Evolutionary conservation across 1,140 invertebrate genomes (phyloP).

Genomic region (Brachionus paranguensis): DNA sequence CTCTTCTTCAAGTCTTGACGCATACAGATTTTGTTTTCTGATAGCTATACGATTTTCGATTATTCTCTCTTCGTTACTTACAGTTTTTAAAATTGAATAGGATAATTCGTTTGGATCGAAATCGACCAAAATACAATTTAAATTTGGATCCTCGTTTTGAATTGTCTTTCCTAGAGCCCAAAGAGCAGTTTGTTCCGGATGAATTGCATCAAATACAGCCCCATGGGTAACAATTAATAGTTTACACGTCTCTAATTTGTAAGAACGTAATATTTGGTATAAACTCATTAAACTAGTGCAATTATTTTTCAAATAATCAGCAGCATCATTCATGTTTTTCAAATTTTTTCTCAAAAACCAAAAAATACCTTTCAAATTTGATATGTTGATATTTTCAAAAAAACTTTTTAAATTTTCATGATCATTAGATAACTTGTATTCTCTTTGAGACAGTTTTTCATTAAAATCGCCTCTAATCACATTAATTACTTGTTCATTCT

Average conservation of each 20-base stretch:
- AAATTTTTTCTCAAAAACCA: neutral
- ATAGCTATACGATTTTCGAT: neutral
- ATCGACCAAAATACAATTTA: neutral
- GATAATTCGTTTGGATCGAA: neutral
- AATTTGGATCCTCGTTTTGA: neutral
- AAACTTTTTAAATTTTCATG: neutral
- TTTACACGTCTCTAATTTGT: neutral
- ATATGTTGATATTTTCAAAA: neutral
- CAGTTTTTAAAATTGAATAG: neutral
- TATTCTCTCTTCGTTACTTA: neutral
- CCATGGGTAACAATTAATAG: neutral
- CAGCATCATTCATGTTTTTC: neutral
- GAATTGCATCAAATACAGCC: neutral
- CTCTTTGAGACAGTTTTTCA: neutral
- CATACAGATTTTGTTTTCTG: neutral
- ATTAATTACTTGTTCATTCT: neutral
- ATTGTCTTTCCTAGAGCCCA: neutral
- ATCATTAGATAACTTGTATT: neutral
- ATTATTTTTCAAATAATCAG: neutral
- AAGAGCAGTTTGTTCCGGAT: neutral
- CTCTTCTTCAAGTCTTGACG: neutral
- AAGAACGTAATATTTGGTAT: neutral
- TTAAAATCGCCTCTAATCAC: neutral
- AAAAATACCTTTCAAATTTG: neutral
- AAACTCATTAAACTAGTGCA: neutral